phyloP scores from a whole-genome alignment of 2,888 invertebrate genomes.

The Orthosia incerta region DNA sequence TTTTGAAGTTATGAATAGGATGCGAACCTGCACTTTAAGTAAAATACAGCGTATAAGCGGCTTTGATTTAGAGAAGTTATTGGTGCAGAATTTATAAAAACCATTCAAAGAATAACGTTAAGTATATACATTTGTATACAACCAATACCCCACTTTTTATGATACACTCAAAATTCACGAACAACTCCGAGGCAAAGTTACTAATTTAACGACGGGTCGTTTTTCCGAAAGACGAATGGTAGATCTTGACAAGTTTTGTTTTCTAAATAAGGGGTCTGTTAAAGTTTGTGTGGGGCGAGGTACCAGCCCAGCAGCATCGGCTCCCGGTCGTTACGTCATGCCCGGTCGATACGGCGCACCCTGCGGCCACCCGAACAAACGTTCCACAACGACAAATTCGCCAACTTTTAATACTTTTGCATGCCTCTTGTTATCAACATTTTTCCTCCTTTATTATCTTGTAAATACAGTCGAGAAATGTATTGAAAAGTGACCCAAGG shows the following conservation, averaged over 20 bases:
- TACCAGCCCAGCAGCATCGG: slow-evolving; percentile 64
- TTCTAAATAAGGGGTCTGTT: slow-evolving; percentile 68
- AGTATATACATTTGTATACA: neutral
- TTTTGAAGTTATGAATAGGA: too few relatives aligned
- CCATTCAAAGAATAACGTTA: neutral
- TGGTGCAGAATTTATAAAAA: neutral
- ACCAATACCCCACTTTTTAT: slow-evolving; percentile 13
- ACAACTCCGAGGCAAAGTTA: slow-evolving; percentile 33
- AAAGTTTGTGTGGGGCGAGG: slow-evolving; percentile 62
- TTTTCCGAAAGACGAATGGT: slow-evolving; percentile 62
- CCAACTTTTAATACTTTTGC: slow-evolving; percentile 79
- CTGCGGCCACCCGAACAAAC: slow-evolving; percentile 69
- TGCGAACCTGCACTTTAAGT: neutral
- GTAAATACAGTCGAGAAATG: slow-evolving; percentile 29
- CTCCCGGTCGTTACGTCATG: slow-evolving; percentile 80
- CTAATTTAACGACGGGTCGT: slow-evolving; percentile 42
- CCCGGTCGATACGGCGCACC: slow-evolving; percentile 83
- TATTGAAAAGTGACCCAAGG: slow-evolving; percentile 31
- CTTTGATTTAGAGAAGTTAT: neutral
- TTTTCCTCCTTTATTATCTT: slow-evolving; percentile 54
- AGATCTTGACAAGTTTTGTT: slow-evolving; percentile 65
- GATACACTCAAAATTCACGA: slow-evolving; percentile 18
- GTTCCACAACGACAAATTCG: slow-evolving; percentile 71
- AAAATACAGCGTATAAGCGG: neutral
- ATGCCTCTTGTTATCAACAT: slow-evolving; percentile 63